Evolutionary conservation across 2,113 vertebrate genomes (phyloP).

Genomic region (Coracopsis vasa): DNA sequence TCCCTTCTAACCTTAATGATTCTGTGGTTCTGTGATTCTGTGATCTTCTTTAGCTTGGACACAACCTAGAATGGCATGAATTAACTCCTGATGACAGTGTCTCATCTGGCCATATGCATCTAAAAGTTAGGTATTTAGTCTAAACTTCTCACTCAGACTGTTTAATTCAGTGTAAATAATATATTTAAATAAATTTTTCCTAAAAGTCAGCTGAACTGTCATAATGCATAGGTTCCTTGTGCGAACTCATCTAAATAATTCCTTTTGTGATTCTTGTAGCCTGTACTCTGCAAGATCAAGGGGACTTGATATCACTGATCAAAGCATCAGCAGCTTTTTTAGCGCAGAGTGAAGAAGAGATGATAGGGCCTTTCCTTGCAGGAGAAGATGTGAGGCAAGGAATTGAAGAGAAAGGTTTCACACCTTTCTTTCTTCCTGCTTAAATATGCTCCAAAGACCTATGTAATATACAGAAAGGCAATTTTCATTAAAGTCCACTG

Average conservation of each 20-base stretch:
- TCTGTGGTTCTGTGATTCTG: neutral
- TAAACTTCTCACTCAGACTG: neutral
- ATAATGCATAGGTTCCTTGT: neutral
- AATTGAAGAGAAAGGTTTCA: neutral
- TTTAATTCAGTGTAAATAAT: neutral
- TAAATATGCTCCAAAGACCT: neutral
- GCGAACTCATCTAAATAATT: neutral
- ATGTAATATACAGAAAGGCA: neutral
- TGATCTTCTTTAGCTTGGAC: neutral
- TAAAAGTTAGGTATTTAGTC: neutral
- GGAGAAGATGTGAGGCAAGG: neutral
- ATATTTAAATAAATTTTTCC: neutral
- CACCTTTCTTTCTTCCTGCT: neutral
- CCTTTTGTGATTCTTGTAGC: neutral
- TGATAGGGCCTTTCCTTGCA: neutral
- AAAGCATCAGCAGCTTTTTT: neutral
- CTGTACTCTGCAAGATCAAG: neutral
- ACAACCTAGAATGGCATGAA: accelerated
- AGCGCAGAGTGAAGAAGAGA: neutral
- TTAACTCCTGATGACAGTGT: neutral
- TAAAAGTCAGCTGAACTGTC: neutral
- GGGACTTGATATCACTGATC: neutral
- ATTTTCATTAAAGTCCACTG: neutral
- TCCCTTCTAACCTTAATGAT: neutral
- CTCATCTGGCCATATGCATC: neutral